Conservation (phyloP, 2,113 vertebrate species). For the Pseudopodoces humilis region DNA sequence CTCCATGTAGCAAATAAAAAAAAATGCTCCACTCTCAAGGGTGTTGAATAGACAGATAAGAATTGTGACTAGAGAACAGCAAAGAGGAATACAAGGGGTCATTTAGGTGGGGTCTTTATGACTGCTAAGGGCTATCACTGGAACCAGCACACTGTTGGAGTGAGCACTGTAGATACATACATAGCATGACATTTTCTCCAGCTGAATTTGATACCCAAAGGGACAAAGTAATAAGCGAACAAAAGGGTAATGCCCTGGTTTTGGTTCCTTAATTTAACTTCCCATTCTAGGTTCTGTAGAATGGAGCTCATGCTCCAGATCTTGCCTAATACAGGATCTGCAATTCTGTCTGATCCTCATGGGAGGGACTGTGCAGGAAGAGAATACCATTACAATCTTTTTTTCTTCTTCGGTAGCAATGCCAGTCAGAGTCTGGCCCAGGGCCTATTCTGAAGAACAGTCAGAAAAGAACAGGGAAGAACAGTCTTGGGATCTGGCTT, state of each 20-base stretch:
- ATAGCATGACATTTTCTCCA: not conserved
- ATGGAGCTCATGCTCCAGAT: not conserved
- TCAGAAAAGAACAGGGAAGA: not conserved
- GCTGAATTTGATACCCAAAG: not conserved
- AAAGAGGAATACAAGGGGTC: not conserved
- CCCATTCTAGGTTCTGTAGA: not conserved
- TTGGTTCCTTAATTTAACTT: not conserved
- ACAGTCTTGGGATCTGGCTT: not conserved
- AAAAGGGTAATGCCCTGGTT: not conserved
- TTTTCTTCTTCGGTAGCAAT: not conserved
- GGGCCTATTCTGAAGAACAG: not conserved
- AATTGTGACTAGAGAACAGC: not conserved
- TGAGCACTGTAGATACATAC: fast-evolving
- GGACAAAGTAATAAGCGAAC: not conserved
- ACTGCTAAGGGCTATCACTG: not conserved
- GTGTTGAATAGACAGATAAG: slow-evolving; percentile 6
- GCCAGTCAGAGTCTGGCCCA: not conserved
- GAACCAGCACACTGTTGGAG: not conserved
- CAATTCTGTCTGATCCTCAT: not conserved
- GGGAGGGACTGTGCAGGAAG: not conserved
- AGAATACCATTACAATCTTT: not conserved
- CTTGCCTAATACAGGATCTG: not conserved
- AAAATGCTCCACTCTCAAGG: slow-evolving; percentile 16
- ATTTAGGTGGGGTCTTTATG: not conserved
- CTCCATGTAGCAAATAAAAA: not conserved